Conservation (phyloP, 2,888 invertebrate species). For the Epistrophella euchroma region DNA sequence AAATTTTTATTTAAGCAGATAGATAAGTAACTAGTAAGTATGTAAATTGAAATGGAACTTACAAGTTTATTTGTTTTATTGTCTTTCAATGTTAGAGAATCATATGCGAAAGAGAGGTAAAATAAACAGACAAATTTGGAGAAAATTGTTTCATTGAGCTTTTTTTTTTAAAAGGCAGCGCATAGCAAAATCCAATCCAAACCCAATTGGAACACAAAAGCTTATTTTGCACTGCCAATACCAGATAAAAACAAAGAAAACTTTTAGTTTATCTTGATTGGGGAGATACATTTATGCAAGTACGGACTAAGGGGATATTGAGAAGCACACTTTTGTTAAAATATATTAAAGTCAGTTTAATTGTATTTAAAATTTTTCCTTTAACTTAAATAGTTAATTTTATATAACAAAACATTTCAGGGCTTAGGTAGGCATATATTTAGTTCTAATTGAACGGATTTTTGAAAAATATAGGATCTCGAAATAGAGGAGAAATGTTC, state of each 20-base stretch:
- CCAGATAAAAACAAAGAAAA: conserved; percentile 67
- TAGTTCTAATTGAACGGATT: no score
- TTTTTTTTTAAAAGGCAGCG: not conserved
- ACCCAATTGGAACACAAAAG: conserved; percentile 59
- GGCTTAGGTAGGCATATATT: no score
- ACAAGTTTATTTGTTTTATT: conserved; percentile 16
- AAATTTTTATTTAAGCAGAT: not conserved
- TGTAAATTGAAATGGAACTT: conserved; percentile 1
- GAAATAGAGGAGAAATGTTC: no score
- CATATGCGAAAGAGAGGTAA: conserved; percentile 31
- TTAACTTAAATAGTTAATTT: no score
- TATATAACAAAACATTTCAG: no score
- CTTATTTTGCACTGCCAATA: conserved; percentile 24
- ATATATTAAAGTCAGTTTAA: no score
- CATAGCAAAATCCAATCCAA: not conserved
- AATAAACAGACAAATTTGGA: conserved; percentile 7
- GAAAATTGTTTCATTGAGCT: conserved; percentile 21
- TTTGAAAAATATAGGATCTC: no score
- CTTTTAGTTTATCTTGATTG: conserved; percentile 39
- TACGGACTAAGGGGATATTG: conserved; percentile 24
- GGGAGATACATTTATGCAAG: conserved; percentile 35
- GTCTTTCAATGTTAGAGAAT: conserved; percentile 34
- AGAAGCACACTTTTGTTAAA: not conserved
- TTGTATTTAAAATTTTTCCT: no score
- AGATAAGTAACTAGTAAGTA: no score